Base-by-base conservation (phyloP, 2,113 vertebrate species). In the Plestiodon gilberti region DNA sequence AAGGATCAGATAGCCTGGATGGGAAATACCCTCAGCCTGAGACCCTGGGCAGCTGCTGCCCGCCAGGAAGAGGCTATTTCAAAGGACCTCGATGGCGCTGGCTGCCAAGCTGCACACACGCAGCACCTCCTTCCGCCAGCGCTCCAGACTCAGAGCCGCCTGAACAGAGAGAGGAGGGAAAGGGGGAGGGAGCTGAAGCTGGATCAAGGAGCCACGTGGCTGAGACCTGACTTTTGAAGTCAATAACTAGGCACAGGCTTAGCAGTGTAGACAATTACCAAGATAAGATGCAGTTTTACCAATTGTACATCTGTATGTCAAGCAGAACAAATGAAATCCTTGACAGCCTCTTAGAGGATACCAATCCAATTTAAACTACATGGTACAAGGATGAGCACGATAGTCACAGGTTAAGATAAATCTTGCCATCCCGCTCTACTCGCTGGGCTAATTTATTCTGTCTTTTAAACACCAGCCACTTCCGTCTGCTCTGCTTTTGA, bases 261-360 rank as follows among this genome's bases (percentile, higher is more conserved):
- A 89, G 52, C 84, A 64, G 65, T 76, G 84, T 90, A 93, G 93
- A 92, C 92, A 95, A 94, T 93, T 93, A 93, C 87, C 77, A 93
- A 94, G 94, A 92, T 89, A 95, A 95, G 90, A 92, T 88, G 88
- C 92, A 90, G 90, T 90, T 95, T 93, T 91, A 90, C 91, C 92
- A 90, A 87, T 93, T 93, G 89, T 93, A 92, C 87, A 80, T 91
- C 88, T 89, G 89, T 90, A 88, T 89, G 92, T 93, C 92, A 95
- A 94, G 92, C 91, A 95, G 88, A 93, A 95, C 92, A 92, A 95
- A 92, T 92, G 83, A 90, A 94, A 94, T 94, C 88, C 90, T 87
- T 92, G 92, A 92, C 94, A 93, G 84, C 74, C 70, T 85, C 28
- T 93, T 93, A 92, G 52, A 94, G 92, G 89, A 91, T 93, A 93